Evolutionary conservation across 92 coral and sea anemone species (phyloP), one percentile per base, ranked within the genome.

Genomic region (Phenganax marumi): DNA sequence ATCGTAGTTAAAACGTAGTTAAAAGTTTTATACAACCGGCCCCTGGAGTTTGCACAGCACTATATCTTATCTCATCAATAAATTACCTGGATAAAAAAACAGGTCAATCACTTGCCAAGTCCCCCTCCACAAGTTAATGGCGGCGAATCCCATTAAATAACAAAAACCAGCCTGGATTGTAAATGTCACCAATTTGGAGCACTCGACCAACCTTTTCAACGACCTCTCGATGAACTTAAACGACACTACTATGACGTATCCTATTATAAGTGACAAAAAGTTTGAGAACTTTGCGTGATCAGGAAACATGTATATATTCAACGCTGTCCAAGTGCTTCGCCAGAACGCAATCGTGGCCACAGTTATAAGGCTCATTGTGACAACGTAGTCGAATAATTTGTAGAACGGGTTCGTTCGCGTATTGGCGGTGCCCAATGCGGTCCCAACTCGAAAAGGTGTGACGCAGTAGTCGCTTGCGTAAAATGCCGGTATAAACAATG

Each of bases 111-210:
- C 26, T 47, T 77, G 71, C 82, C 82, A 77, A 33, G 71, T 61
- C 2, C 82, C 82, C 21, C 82, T 58, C 82, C 82, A 77, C 39
- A 77, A 58, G 33, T 77, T 77, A 24, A 77, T 60, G 12, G 82
- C 70, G 7, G 82, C 82, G 25, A 77, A 60, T 39, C 82, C 82
- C 82, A 77, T 77, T 3, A 55, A 22, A 60, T 77, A 77, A 16
- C 68, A 58, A 48, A 58, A 77, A 13, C 10, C 53, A 11, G 26
- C 52, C 57, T 77, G 82, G 13, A 77, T n/a, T 8, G 61, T 13
- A 77, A 77, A 60, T 11, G 68, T 65, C 0, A 77, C 26, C 12
- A 51, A 21, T 17, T 77, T 77, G 39, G 71, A 47, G 21, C 71
- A 55, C n/a, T 60, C 52, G 56, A 43, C 82, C 24, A 58, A 12